Base-by-base conservation (phyloP, 2,888 invertebrate species). In the Caenorhabditis parvicauda region DNA sequence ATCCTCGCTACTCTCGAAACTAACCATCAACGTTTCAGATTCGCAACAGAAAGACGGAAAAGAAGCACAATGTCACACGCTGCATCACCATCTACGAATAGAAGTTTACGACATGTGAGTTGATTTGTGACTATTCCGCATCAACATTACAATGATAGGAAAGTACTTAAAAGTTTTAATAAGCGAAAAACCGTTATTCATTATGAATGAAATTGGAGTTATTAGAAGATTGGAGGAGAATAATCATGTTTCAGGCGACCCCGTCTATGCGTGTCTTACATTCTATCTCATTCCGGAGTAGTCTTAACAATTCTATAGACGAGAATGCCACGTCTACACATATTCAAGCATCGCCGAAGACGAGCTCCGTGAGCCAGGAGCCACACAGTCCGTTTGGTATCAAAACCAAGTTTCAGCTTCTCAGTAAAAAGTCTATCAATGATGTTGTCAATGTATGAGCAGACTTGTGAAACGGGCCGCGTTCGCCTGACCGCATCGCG, bases 21-120 rank as follows among this genome's bases (percentile, higher is more conserved):
- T n/a, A n/a, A n/a, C n/a, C n/a, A n/a, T n/a, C n/a, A n/a, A n/a
- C n/a, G 19, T 55, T 71, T 32, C 54, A 77, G 79, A 58, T 73
- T 74, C 24, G 76, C 76, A 7, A 77, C 79, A 2, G 79, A 79
- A 50, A 63, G 79, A 7, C 50, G 79, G 45, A 79, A 79, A 58
- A 67, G 79, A 9, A 71, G 71, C 45, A 79, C 77, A n/a, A 72
- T 79, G 66, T 74, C 76, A 2, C 78, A 79, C 53, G 69, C 72
- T 17, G 69, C 72, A 7, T 75, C 77, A 12, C 74, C 75, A 9
- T 70, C 68, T 6, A 72, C 67, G 1, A 58, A 74, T n/a, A 75
- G 72, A 44, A 71, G 72, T 53, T 52, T 79, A n/a, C 52, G 58
- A 7, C 57, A 62, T 32, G n/a, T n/a, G n/a, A n/a, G n/a, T n/a